Evolutionary conservation across 1,140 invertebrate genomes (phyloP), one percentile per base, ranked within the genome.

Genomic region (Drosophila watanabei): DNA sequence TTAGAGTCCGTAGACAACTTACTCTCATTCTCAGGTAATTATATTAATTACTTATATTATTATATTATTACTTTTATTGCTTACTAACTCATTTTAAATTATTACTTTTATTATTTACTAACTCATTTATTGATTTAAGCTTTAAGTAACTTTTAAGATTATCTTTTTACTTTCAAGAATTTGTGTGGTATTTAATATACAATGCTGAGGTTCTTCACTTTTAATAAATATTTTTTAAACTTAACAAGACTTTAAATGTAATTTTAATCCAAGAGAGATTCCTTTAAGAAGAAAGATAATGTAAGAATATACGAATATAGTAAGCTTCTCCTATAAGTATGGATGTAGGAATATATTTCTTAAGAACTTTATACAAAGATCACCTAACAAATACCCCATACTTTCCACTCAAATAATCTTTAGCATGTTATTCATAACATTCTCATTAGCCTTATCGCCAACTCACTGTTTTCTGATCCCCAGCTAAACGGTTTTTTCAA

Each of bases 401-500:
- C 1, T 33, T 39, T 69, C 10, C 45, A 33, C n/a, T 37, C 2
- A 39, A 32, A 32, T 24, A 32, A 60, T 68, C 33, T 49, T 7
- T 1, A 9, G 18, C 9, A 58, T 51, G 14, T 43, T 35, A 13
- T 33, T 33, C 16, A 11, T 41, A 46, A 39, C 43, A 20, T 32
- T 37, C 35, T 43, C 7, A 9, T 39, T 46, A 24, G 33, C 37
- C 66, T 35, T 37, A 73, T 72, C 52, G 33, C n/a, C 70, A 43
- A 30, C 51, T 28, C 18, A 8, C 3, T 24, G 11, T 30, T 59
- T 32, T 24, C 8, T 37, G 70, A 72, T 73, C 24, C 54, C 70
- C 4, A 14, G 10, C 49, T 57, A 60, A 78, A 78, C 45, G 63
- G 39, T 78, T 78, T 61, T 61, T 57, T 30, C 28, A 56, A 63